A percentile compares a stretch with the other conserved stretches of the same genome.
phyloP scores from a whole-genome alignment of 2,888 invertebrate species.

The Gymnocheta viridis region DNA sequence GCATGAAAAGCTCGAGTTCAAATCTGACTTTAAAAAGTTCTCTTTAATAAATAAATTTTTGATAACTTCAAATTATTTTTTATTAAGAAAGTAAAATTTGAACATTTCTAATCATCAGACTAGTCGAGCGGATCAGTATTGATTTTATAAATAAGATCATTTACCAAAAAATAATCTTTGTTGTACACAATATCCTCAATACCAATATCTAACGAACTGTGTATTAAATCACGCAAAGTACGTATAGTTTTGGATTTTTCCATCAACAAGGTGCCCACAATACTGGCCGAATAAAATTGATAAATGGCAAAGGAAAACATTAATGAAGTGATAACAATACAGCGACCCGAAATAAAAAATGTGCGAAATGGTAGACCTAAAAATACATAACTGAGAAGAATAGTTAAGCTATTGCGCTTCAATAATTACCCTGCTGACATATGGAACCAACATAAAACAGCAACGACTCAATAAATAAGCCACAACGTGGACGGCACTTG shows the following conservation, averaged over 20 bases:
- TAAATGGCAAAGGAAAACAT: slow-evolving; percentile 85
- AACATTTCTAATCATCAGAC: too few species aligned
- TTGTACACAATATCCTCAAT: slow-evolving; percentile 86
- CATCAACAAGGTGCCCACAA: slow-evolving; percentile 86
- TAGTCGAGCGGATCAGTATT: too few species aligned
- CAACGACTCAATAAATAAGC: slow-evolving; percentile 78
- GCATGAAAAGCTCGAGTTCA: too few species aligned
- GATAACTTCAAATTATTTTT: too few species aligned
- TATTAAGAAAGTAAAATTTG: too few species aligned
- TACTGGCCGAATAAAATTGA: slow-evolving; percentile 88
- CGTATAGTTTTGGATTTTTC: slow-evolving; percentile 85
- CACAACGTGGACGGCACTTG: slow-evolving; percentile 66
- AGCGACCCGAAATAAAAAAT: slow-evolving; percentile 83
- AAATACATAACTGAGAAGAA: background rate
- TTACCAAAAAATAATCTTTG: slow-evolving; percentile 85
- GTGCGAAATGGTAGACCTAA: slow-evolving; percentile 78
- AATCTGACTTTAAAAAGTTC: too few species aligned
- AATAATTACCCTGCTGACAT: slow-evolving; percentile 82
- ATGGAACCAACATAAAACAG: slow-evolving; percentile 82
- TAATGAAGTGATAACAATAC: slow-evolving; percentile 83
- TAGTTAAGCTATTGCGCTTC: background rate
- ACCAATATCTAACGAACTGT: slow-evolving; percentile 85
- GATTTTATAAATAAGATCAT: too few species aligned
- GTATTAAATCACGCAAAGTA: slow-evolving; percentile 84
- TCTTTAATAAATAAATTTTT: too few species aligned